Evolutionary conservation across 2,888 invertebrate genomes (phyloP).

Genomic region (Hirtodrosophila duncani): DNA sequence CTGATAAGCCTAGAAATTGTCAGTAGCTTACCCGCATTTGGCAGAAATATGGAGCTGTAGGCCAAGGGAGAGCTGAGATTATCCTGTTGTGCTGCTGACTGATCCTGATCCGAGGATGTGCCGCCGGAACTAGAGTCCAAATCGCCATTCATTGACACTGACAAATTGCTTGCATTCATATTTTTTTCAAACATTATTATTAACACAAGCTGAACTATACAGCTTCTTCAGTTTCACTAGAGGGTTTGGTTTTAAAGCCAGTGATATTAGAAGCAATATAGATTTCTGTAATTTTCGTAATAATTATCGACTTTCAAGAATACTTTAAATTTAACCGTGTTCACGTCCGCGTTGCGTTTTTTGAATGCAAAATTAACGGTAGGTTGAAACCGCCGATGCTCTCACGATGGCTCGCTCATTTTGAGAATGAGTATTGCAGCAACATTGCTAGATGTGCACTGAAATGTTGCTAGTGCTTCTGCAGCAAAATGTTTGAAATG

Average conservation of each 20-base stretch:
- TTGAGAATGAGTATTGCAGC: too few species aligned
- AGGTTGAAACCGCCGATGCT: too few species aligned
- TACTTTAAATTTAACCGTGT: too few species aligned
- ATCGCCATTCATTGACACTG: constrained; percentile 75
- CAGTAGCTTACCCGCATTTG: constrained; percentile 72
- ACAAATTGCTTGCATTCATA: constrained; percentile 75
- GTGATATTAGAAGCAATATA: too few species aligned
- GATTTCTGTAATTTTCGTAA: too few species aligned
- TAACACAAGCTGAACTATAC: neutral
- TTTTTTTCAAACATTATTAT: constrained; percentile 75
- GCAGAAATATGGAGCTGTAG: constrained; percentile 75
- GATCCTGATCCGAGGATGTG: constrained; percentile 76
- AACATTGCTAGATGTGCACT: too few species aligned
- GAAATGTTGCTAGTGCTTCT: too few species aligned
- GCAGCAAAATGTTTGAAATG: too few species aligned
- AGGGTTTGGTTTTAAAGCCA: neutral
- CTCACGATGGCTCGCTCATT: too few species aligned
- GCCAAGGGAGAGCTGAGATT: constrained; percentile 75
- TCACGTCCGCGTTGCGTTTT: too few species aligned
- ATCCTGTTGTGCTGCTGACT: constrained; percentile 75
- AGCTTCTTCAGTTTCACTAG: neutral
- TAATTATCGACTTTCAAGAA: too few species aligned
- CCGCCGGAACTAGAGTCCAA: constrained; percentile 78
- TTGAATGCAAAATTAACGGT: constrained; percentile 4
- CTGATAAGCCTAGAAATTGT: constrained; percentile 36